Base-by-base conservation (phyloP, 1,140 invertebrate species). In the Centruroides sculpturatus region DNA sequence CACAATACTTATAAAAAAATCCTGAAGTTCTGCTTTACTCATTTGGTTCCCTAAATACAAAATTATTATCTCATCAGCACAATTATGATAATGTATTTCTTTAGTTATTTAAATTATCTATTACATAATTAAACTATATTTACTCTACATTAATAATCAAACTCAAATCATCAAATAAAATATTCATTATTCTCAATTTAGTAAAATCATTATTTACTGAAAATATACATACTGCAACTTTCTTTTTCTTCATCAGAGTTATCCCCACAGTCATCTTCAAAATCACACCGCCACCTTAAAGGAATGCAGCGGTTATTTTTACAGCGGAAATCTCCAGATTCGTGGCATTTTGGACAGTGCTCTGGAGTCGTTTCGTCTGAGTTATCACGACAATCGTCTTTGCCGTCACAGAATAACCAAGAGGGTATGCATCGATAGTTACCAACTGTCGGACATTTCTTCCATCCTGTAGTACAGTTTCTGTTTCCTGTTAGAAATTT, bases 401-500 rank as follows among this genome's bases (percentile, higher is more conserved):
- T 93, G 4, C 91, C 92, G 70, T 95, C 91, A 72, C 92, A 95
- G 80, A 94, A 93, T 46, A 94, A 70, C 91, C 90, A 94, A 74
- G 91, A 89, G 0, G 92, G 92, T 68, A 95, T 93, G 70, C 92
- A 95, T 41, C 90, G 81, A 67, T 94, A 94, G 71, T 93, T 93
- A 1, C 85, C 83, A 57, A 85, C 81, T 1, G 87, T 87, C 0
- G 91, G 91, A 75, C 92, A 94, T 47, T 90, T 79, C 68, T 89
- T 82, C 91, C 92, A 95, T 3, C 91, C 91, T 0, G 82, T 85
- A 0, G 90, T 92, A 67, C 91, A 95, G 69, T 94, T 94, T 63
- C 79, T 82, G 66, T 93, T 89, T 13, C 75, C 68, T 60, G 54
- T 34, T 54, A 60, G 8, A 49, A 11, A 57, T 23, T n/a, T 11